Base-by-base conservation (phyloP, 1,140 invertebrate genomes). In the Hestina assimilis region DNA sequence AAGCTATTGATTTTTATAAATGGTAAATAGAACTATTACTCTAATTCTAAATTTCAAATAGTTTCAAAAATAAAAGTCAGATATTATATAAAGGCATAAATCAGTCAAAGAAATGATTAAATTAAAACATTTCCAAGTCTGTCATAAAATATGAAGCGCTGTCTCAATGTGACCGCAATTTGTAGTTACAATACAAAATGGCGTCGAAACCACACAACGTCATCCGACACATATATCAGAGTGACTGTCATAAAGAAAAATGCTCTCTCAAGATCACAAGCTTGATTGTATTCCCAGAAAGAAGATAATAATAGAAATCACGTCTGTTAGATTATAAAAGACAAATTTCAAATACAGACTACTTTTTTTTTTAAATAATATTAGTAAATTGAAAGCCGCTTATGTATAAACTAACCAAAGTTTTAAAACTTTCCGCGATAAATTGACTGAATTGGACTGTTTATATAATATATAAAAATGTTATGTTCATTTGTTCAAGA, bases 231-330 rank as follows among this genome's bases (percentile, higher is more conserved):
- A 75, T 69, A 70, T 65, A 69, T 72, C 70, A 72, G 58, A 57
- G 61, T 38, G 51, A 40, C 65, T 69, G 72, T 72, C 72, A 77
- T 80, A 83, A 80, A 83, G 72, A 61, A 69, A 75, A 72, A 42
- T 40, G 29, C 38, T 75, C 71, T 52, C 68, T 62, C 58, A 65
- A 71, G 75, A 77, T 82, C 75, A 66, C 76, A 67, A 66, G 54
- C 67, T 73, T 7, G 24, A 33, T 33, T n/a, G n/a, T 11, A 11
- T 31, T 31, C 28, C 12, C 11, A 31, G n/a, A 12, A n/a, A 3
- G 12, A 11, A n/a, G 9, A n/a, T n/a, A 1, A 31, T 11, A 31
- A 14, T 31, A 31, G 28, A 31, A 31, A 11, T 31, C 4, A 4
- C 28, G 11, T 31, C 9, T 3, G 4, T 4, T 31, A 11, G 1